These are phyloP conservation scores for Electrona antarctica DNA, from an alignment of 2,113 vertebrate species.

Conservation along the genomic window DNA sequence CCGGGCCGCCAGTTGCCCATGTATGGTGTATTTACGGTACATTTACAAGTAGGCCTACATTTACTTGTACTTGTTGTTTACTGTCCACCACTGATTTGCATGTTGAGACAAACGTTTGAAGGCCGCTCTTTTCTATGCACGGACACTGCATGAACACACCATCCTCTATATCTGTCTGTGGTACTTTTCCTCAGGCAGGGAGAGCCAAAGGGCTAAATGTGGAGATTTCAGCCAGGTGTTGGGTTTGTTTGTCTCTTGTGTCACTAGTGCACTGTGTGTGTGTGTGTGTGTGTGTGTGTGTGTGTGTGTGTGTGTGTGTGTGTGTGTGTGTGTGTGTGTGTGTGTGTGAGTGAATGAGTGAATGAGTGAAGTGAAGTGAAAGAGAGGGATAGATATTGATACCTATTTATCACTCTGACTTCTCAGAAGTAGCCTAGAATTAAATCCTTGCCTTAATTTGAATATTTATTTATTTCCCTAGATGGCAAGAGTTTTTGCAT, in stretches of 20 bases:
- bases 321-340: background rate
- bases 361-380: no score
- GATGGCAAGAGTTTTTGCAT: no score
- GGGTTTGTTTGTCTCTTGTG: background rate
- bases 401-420: no score
- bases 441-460: no score
- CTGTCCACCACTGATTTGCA: no score
- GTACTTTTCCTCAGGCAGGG: slow-evolving; percentile 19
- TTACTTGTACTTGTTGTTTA: no score
- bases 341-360: background rate
- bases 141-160: slow-evolving; percentile 15
- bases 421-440: no score
- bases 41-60: no score
- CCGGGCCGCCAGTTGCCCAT: no score
- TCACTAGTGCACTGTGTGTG: background rate
- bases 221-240: slow-evolving; percentile 42
- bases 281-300: background rate
- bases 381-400: no score
- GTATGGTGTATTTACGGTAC: no score
- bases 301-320: background rate
- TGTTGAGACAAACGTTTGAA: slow-evolving; percentile 45
- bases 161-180: slow-evolving; percentile 7
- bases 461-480: no score
- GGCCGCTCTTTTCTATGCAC: slow-evolving; percentile 10
- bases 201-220: slow-evolving; percentile 20